Evolutionary conservation across 1,140 invertebrate species (phyloP).

Genomic region (Drosophila virilis): DNA sequence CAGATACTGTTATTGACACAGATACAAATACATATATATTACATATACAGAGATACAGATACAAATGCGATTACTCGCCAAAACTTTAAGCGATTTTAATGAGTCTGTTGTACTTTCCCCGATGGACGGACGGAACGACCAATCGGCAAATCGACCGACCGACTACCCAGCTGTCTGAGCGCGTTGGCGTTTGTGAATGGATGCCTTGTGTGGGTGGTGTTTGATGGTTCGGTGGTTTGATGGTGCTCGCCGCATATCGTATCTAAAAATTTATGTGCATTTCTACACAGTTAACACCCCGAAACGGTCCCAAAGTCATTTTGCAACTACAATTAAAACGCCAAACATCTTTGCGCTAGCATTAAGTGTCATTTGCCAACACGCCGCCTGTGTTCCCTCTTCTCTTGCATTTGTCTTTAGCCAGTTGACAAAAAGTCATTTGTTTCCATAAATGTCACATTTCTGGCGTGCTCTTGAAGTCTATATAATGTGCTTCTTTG

Average conservation of each 20-base stretch:
- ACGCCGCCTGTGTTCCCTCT: not conserved
- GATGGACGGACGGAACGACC: not conserved
- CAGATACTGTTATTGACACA: slow-evolving; percentile 2
- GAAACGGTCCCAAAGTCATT: slow-evolving; percentile 61
- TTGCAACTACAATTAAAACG: slow-evolving; percentile 69
- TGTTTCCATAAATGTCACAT: slow-evolving; percentile 72
- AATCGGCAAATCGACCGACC: slow-evolving; percentile 3
- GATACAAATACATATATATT: not conserved
- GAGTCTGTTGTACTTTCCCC: slow-evolving; percentile 41
- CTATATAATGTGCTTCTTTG: slow-evolving; percentile 62
- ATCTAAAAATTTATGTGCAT: slow-evolving; percentile 70
- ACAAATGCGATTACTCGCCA: slow-evolving; percentile 9
- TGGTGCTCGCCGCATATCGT: slow-evolving; percentile 27
- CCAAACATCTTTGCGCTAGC: slow-evolving; percentile 50
- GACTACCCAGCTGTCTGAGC: slow-evolving; percentile 26
- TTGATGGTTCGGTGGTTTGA: slow-evolving; percentile 14
- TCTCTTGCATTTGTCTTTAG: slow-evolving; percentile 21
- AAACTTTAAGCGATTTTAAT: slow-evolving; percentile 39
- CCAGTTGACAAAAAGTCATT: slow-evolving; percentile 66
- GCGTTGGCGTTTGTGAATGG: slow-evolving; percentile 29
- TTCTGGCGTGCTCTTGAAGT: slow-evolving; percentile 61
- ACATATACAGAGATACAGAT: slow-evolving; percentile 8
- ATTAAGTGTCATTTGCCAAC: not conserved
- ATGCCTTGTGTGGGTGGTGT: slow-evolving; percentile 38
- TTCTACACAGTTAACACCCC: slow-evolving; percentile 65